Evolutionary conservation across 2,888 invertebrate species (phyloP).

Genomic region (Luperina testacea): DNA sequence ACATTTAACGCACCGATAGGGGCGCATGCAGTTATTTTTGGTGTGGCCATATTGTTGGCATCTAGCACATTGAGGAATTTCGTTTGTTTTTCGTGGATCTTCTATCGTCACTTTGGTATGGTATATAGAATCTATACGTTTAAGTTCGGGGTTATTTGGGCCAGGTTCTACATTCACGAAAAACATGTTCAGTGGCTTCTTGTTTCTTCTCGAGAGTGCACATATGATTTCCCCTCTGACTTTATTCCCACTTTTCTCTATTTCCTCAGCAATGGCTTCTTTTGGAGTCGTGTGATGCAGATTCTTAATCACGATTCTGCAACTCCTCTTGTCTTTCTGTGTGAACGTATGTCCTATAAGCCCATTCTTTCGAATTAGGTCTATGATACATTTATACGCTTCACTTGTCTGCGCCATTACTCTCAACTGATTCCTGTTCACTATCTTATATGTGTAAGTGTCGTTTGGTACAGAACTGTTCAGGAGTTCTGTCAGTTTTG

Average conservation of each 20-base stretch:
- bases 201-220: constrained; percentile 2
- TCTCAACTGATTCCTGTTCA: constrained; percentile 1
- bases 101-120: constrained; percentile 4
- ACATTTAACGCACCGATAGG: no score
- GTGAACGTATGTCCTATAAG: constrained; percentile 7
- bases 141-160: background rate
- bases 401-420: background rate
- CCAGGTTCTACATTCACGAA: no score
- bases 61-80: background rate
- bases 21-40: constrained; percentile 1
- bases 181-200: background rate
- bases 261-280: background rate
- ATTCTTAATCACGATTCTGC: constrained; percentile 9
- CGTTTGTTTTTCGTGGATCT: background rate
- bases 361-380: constrained; percentile 9
- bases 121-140: constrained; percentile 4
- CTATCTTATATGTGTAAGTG: background rate
- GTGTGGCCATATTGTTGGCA: constrained; percentile 13
- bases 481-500: background rate
- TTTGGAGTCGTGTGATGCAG: background rate
- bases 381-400: background rate
- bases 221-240: constrained; percentile 1
- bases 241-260: constrained; percentile 4
- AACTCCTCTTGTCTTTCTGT: background rate
- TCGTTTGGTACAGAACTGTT: background rate